phyloP scores from a whole-genome alignment of 2,888 invertebrate species.

The Plutella xylostella region DNA sequence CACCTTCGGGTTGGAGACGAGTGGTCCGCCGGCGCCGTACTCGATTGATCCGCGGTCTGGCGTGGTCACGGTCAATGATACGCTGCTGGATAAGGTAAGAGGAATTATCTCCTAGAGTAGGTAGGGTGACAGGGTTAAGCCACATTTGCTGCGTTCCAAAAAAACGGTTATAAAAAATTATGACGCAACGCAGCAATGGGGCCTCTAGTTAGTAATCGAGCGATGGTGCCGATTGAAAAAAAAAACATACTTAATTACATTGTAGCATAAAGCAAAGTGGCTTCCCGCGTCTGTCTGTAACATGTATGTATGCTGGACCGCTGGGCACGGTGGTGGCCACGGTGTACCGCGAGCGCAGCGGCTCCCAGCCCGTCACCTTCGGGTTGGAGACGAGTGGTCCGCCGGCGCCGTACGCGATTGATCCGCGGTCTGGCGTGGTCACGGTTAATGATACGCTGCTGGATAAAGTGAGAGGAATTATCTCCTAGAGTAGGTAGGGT shows the following conservation, averaged over 20 bases:
- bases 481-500: too few species aligned
- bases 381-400: slow-evolving; percentile 74
- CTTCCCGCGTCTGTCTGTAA: too few species aligned
- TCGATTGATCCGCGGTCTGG: slow-evolving; percentile 81
- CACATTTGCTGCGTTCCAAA: too few species aligned
- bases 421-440: slow-evolving; percentile 80
- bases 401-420: slow-evolving; percentile 80
- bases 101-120: too few species aligned
- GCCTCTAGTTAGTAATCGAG: too few species aligned
- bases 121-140: too few species aligned
- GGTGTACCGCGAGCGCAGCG: slow-evolving; percentile 75
- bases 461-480: slow-evolving; percentile 81
- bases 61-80: slow-evolving; percentile 82
- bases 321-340: slow-evolving; percentile 79
- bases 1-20: slow-evolving; percentile 76
- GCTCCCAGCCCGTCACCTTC: slow-evolving; percentile 73
- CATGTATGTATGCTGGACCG: too few species aligned
- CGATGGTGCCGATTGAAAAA: too few species aligned
- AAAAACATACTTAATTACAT: too few species aligned
- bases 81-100: slow-evolving; percentile 77
- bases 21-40: slow-evolving; percentile 75
- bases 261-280: too few species aligned
- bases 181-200: too few species aligned
- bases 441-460: slow-evolving; percentile 81
- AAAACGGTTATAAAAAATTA: too few species aligned